Percentiles rank a stretch among this genome's conserved stretches.
Evolutionary conservation across 2,888 invertebrate genomes (phyloP).

Genomic region (Dryococelus australis): DNA sequence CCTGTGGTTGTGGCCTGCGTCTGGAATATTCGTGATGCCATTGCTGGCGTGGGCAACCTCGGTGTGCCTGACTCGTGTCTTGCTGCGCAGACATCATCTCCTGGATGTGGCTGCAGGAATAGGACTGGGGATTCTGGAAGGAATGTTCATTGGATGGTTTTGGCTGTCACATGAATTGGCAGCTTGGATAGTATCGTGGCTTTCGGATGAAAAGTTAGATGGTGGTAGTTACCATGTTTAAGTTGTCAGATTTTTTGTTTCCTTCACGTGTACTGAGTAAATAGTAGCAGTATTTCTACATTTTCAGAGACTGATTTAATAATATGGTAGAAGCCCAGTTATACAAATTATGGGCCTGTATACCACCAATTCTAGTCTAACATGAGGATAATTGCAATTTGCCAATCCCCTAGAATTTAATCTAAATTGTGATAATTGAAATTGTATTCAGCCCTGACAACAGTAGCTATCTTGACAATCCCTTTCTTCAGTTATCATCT

Average conservation of each 20-base stretch:
- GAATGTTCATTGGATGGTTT: slow-evolving; percentile 66
- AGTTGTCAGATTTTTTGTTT: slow-evolving; percentile 42
- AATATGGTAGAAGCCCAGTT: too few relatives aligned
- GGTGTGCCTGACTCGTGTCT: slow-evolving; percentile 79
- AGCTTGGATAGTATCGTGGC: slow-evolving; percentile 65
- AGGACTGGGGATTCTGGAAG: slow-evolving; percentile 75
- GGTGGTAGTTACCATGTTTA: slow-evolving; percentile 75
- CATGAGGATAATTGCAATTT: too few relatives aligned
- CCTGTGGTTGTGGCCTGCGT: slow-evolving; percentile 68
- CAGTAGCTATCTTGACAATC: too few relatives aligned
- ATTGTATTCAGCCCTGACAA: too few relatives aligned
- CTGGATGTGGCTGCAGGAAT: slow-evolving; percentile 83
- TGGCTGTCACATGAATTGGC: slow-evolving; percentile 75
- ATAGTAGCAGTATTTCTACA: background rate
- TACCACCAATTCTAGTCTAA: too few relatives aligned
- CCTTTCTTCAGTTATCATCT: too few relatives aligned
- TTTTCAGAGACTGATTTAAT: background rate
- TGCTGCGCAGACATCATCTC: slow-evolving; percentile 86
- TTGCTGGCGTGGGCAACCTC: slow-evolving; percentile 77
- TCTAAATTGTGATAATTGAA: too few relatives aligned
- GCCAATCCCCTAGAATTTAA: too few relatives aligned
- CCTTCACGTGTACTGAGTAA: background rate
- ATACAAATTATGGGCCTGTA: too few relatives aligned
- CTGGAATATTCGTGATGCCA: slow-evolving; percentile 67
- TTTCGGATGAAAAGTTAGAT: slow-evolving; percentile 73